Evolutionary conservation across 2,888 invertebrate species (phyloP).

Genomic region (Keiferia lycopersicella): DNA sequence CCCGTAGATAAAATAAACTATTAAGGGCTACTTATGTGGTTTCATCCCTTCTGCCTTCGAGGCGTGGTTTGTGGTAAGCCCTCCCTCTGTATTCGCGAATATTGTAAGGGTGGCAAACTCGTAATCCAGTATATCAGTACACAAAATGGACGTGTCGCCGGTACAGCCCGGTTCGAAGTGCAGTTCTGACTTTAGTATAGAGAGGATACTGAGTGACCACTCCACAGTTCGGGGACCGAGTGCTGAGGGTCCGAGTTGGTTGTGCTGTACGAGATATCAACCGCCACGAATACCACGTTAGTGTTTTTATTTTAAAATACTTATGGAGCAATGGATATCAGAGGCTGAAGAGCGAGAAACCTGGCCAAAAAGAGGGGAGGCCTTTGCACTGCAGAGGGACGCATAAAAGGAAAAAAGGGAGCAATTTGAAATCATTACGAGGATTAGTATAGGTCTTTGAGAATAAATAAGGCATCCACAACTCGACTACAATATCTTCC

Average conservation of each 20-base stretch:
- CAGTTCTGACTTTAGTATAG: conserved; percentile 82
- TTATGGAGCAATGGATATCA: no score
- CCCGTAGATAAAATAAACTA: conserved; percentile 56
- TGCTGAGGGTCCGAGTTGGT: conserved; percentile 76
- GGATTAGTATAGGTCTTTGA: no score
- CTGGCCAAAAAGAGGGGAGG: no score
- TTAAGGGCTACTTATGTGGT: conserved; percentile 31
- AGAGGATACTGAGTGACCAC: conserved; percentile 81
- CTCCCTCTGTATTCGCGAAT: conserved; percentile 38
- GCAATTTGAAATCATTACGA: no score
- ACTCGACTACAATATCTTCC: no score
- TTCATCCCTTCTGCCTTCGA: conserved; percentile 30
- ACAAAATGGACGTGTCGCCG: conserved; percentile 58
- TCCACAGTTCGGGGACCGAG: conserved; percentile 43
- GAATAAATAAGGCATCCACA: no score
- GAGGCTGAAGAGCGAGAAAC: no score
- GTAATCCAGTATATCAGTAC: conserved; percentile 25
- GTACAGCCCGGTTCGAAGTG: conserved; percentile 61
- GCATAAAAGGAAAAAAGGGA: no score
- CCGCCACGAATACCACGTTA: conserved; percentile 87
- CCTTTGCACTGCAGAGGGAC: no score
- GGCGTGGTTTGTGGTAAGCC: conserved; percentile 52
- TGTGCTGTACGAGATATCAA: conserved; percentile 86
- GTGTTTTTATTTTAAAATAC: no score
- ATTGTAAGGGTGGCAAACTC: conserved; percentile 43